These are phyloP conservation scores for Pyrrhia umbra DNA, from an alignment of 2,888 invertebrate genomes.

Conservation along the genomic window DNA sequence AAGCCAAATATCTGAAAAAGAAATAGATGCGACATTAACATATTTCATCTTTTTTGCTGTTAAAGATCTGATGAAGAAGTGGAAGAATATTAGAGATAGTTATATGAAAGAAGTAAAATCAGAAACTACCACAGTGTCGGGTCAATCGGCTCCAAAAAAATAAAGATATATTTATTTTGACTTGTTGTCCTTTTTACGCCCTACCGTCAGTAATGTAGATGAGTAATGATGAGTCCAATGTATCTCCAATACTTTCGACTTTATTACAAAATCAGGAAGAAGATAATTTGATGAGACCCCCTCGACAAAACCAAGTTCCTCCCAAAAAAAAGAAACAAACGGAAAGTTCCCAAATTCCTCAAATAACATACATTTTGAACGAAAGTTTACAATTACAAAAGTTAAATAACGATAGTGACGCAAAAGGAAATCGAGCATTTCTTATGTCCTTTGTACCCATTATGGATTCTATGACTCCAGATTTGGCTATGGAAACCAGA, in stretches of 20 bases:
- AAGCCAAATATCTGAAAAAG: conserved; percentile 21
- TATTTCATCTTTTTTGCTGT: conserved; percentile 11
- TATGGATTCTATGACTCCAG: conserved; percentile 22
- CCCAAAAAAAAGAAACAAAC: conserved; percentile 20
- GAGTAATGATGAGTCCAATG: conserved; percentile 17
- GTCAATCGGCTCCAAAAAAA: conserved; percentile 14
- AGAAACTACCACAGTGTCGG: conserved; percentile 4
- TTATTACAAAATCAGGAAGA: conserved; percentile 23
- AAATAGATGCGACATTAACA: conserved; percentile 16
- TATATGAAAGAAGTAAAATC: conserved; percentile 13
- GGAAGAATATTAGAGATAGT: conserved; percentile 18
- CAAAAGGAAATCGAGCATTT: conserved; percentile 36
- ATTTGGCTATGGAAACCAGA: conserved; percentile 29
- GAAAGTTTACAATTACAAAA: conserved; percentile 22
- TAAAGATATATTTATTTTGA: conserved; percentile 12
- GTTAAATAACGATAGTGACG: conserved; percentile 24
- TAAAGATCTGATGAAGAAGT: conserved; percentile 18
- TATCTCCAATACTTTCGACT: conserved; percentile 19
- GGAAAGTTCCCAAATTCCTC: conserved; percentile 28
- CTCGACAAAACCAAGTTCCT: conserved; percentile 27
- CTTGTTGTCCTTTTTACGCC: conserved; percentile 22
- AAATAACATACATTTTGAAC: conserved; percentile 24
- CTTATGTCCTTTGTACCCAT: conserved; percentile 28
- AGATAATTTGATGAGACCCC: conserved; percentile 28
- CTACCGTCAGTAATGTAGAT: conserved; percentile 20